Percentiles rank a stretch among this genome's conserved stretches.
These are phyloP conservation scores for Argynnis bischoffii DNA, from an alignment of 2,888 invertebrate genomes.

Conservation along the genomic window DNA sequence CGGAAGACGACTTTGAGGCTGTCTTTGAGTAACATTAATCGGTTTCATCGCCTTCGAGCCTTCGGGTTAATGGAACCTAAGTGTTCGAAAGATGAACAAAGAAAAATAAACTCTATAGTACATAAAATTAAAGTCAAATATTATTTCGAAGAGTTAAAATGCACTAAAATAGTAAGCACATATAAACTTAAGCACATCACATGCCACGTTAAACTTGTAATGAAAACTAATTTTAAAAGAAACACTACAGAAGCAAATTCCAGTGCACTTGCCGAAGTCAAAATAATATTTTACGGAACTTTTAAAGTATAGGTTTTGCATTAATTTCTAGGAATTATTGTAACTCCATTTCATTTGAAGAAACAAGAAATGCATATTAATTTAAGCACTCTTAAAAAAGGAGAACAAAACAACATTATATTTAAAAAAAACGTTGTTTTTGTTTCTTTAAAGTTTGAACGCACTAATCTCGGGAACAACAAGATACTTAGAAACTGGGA, in stretches of 20 bases:
- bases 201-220: conserved; percentile 13
- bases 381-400: no score
- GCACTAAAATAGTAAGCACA: conserved; percentile 1
- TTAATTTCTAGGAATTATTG: no score
- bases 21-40: conserved; percentile 81
- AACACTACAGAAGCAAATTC: background rate
- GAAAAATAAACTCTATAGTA: conserved; percentile 15
- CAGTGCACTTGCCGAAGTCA: background rate
- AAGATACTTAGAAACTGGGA: no score
- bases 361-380: no score
- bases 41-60: conserved; percentile 49
- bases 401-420: no score
- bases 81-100: background rate
- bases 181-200: conserved; percentile 15
- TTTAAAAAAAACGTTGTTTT: no score
- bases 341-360: no score
- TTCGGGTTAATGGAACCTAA: conserved; percentile 19
- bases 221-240: background rate
- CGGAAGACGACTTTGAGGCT: conserved; percentile 63
- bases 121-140: background rate
- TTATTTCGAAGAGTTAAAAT: background rate
- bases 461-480: no score
- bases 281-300: no score
- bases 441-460: no score
- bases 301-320: no score